Evolutionary conservation across 2,113 vertebrate genomes (phyloP).

Genomic region (Fulica atra): DNA sequence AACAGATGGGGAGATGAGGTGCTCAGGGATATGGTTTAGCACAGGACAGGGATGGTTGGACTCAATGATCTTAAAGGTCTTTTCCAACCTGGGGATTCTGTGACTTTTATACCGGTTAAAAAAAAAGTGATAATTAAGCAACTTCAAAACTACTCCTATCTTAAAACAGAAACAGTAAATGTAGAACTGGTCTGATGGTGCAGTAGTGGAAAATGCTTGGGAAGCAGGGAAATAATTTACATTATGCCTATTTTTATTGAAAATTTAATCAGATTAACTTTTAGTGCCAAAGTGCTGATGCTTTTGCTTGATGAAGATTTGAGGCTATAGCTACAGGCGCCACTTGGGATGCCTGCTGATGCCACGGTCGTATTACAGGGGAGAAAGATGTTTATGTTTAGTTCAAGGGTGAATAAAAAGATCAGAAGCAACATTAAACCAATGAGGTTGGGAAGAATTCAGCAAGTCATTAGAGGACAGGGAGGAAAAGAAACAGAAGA

Average conservation of each 20-base stretch:
- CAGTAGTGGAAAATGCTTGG: not conserved
- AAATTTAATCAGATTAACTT: slow-evolving; percentile 16
- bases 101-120: not conserved
- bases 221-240: not conserved
- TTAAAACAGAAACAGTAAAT: not conserved
- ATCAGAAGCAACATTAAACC: slow-evolving; percentile 48
- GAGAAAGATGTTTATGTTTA: slow-evolving; percentile 56
- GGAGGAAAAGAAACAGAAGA: slow-evolving; percentile 50
- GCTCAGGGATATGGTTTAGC: no score
- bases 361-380: not conserved
- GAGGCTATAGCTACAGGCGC: slow-evolving; percentile 10
- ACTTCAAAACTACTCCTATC: accelerated
- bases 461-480: slow-evolving; percentile 46
- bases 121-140: not conserved
- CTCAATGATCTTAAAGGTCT: no score
- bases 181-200: not conserved
- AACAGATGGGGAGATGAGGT: no score
- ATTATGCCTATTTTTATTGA: not conserved
- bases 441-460: slow-evolving; percentile 47
- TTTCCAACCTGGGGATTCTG: no score
- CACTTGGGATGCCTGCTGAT: not conserved
- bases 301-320: slow-evolving; percentile 12
- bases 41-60: no score
- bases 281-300: not conserved
- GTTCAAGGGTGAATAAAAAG: slow-evolving; percentile 48